Conservation (phyloP, 2,888 invertebrate species). For the Norana najaformis region DNA sequence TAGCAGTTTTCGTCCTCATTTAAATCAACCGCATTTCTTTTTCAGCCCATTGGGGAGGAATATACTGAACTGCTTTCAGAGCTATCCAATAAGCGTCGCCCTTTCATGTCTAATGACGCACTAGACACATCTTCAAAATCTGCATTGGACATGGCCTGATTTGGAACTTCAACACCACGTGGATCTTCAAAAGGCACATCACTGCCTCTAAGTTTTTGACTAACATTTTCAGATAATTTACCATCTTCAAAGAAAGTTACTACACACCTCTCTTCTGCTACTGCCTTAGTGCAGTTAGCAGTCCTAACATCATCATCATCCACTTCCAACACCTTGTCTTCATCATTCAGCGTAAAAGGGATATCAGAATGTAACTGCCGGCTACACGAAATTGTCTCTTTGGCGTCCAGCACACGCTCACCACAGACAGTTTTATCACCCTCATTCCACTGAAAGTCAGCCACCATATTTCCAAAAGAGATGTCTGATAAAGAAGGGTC, state of each 20-base stretch:
- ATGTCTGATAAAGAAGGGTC: background rate
- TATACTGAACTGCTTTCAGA: background rate
- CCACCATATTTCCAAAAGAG: background rate
- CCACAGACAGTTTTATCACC: background rate
- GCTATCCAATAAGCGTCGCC: background rate
- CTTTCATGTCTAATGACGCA: background rate
- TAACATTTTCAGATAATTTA: background rate
- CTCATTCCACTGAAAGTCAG: background rate
- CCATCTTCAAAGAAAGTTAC: background rate
- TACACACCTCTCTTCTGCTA: constrained; percentile 3
- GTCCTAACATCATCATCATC: too few relatives aligned
- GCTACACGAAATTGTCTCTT: constrained; percentile 3
- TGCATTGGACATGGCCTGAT: background rate
- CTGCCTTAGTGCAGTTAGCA: background rate
- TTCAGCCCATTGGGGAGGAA: background rate
- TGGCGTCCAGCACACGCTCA: background rate
- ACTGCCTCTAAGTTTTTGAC: background rate
- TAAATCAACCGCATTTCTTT: background rate
- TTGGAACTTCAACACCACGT: background rate
- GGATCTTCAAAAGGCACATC: background rate
- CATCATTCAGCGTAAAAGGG: background rate
- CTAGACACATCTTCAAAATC: background rate
- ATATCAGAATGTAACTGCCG: background rate
- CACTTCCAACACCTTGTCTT: background rate
- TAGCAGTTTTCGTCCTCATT: too few relatives aligned